phyloP scores from a whole-genome alignment of 2,888 invertebrate species.

The Paralinhomoeus sp. region DNA sequence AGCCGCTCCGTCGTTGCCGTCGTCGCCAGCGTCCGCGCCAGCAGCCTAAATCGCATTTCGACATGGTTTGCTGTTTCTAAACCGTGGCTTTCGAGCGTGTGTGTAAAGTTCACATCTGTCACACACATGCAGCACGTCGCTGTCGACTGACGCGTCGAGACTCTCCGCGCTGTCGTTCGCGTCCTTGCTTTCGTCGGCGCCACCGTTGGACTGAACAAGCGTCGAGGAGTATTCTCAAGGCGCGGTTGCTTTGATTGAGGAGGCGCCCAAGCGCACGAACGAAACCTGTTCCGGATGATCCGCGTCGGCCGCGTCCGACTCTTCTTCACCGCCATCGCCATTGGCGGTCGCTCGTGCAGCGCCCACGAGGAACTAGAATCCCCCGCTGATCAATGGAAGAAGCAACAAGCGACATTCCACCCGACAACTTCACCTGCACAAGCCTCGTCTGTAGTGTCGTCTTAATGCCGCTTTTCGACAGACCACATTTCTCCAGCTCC shows the following conservation, averaged over 20 bases:
- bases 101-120: too few species aligned
- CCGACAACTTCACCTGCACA: background rate
- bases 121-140: too few species aligned
- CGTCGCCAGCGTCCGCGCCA: too few species aligned
- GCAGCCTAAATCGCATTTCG: too few species aligned
- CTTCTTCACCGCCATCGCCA: background rate
- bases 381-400: background rate
- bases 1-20: too few species aligned
- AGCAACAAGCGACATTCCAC: background rate
- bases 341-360: background rate
- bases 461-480: slow-evolving; percentile 3
- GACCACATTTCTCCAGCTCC: background rate
- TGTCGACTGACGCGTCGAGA: too few species aligned
- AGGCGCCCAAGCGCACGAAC: background rate
- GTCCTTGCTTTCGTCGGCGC: background rate
- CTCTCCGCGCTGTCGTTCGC: background rate
- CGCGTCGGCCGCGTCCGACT: background rate
- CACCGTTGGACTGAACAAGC: background rate
- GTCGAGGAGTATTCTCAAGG: too few species aligned
- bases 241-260: background rate
- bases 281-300: background rate
- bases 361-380: background rate
- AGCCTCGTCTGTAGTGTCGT: background rate
- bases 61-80: too few species aligned
- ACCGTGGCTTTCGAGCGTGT: too few species aligned